Percentiles rank a stretch among this genome's conserved stretches.
Conservation (phyloP, 2,797 vertebrate species). For the Gobionotothen gibberifrons region DNA sequence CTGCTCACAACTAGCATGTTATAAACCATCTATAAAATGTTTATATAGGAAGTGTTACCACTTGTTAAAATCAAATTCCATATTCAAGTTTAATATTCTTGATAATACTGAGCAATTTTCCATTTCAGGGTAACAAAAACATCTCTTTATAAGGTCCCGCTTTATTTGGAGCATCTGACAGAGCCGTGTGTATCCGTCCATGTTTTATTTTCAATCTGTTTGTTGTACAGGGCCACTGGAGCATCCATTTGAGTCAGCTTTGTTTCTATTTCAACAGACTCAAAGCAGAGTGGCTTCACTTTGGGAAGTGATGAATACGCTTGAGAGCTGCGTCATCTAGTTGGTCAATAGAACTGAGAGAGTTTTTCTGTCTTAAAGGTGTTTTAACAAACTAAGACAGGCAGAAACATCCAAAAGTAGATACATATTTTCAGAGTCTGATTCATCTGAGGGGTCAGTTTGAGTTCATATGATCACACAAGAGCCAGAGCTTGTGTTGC, state of each 20-base stretch:
- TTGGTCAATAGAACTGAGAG: slow-evolving; percentile 29
- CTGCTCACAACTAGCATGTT: neutral
- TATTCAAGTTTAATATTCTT: neutral
- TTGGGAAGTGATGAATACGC: slow-evolving; percentile 46
- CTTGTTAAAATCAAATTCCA: neutral
- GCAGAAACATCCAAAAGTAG: slow-evolving; percentile 10
- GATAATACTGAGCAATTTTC: neutral
- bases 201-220: slow-evolving; percentile 48
- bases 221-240: slow-evolving; percentile 49
- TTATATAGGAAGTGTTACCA: neutral
- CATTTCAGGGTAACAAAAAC: slow-evolving; percentile 19
- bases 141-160: slow-evolving; percentile 9
- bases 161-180: slow-evolving; percentile 26
- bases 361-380: slow-evolving; percentile 20
- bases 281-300: slow-evolving; percentile 33
- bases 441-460: slow-evolving; percentile 4
- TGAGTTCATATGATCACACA: neutral
- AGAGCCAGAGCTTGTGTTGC: neutral
- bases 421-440: neutral
- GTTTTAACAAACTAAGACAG: slow-evolving; percentile 33
- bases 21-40: neutral
- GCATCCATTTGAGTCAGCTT: slow-evolving; percentile 45
- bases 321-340: slow-evolving; percentile 39
- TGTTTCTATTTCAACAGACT: slow-evolving; percentile 51
- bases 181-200: slow-evolving; percentile 31